Percentiles rank a stretch among this genome's conserved stretches.
These are phyloP conservation scores for Euspilapteryx auroguttella DNA, from an alignment of 2,888 invertebrate species.

Conservation along the genomic window DNA sequence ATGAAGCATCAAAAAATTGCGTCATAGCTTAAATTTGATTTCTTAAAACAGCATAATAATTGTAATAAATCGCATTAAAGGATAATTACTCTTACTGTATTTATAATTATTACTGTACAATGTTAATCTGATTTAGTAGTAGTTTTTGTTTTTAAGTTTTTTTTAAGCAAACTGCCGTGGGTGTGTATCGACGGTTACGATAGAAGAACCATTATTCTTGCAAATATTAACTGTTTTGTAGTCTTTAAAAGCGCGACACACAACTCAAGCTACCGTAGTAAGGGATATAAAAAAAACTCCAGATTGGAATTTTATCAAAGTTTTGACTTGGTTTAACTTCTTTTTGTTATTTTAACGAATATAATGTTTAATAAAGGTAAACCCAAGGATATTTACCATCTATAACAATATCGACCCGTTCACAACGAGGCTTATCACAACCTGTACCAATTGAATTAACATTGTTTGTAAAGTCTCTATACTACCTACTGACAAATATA, in stretches of 20 bases:
- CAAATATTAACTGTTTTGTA: no score
- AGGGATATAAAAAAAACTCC: slow-evolving; percentile 39
- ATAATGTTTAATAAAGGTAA: slow-evolving; percentile 57
- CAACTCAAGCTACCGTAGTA: no score
- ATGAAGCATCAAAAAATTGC: slow-evolving; percentile 3
- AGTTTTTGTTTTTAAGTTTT: no score
- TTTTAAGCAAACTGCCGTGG: no score
- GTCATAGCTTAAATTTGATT: no score
- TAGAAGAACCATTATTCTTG: no score
- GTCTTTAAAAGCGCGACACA: no score
- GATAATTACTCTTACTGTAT: slow-evolving; percentile 22
- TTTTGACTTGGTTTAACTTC: slow-evolving; percentile 53
- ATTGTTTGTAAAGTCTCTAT: slow-evolving; percentile 61
- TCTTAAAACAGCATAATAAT: slow-evolving; percentile 24
- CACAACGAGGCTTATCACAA: slow-evolving; percentile 60
- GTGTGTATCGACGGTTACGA: no score
- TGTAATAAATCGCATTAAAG: slow-evolving; percentile 18
- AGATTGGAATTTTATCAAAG: slow-evolving; percentile 49
- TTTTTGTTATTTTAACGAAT: slow-evolving; percentile 54
- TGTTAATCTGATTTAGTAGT: no score
- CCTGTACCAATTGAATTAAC: slow-evolving; percentile 62
- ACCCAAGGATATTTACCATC: slow-evolving; percentile 57
- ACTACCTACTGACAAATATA: slow-evolving; percentile 57
- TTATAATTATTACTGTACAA: slow-evolving; percentile 48
- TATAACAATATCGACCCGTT: slow-evolving; percentile 61